phyloP scores from a whole-genome alignment of 30 jellyfish, hydroid and myxozoan species.

The Calvadosia cruxmelitensis region DNA sequence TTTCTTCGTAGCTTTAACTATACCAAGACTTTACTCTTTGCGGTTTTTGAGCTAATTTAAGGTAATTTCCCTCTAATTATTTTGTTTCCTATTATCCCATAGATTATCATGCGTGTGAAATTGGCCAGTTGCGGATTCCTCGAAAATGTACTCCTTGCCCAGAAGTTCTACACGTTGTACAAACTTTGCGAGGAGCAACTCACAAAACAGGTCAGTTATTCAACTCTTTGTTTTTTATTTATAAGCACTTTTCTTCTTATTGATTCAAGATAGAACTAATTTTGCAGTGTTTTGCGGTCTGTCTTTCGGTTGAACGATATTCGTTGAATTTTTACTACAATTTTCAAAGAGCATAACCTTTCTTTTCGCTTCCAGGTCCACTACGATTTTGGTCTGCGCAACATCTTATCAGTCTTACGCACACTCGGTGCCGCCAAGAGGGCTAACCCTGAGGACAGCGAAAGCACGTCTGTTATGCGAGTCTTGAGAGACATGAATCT shows the following conservation, averaged over 20 bases:
- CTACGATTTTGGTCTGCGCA: slow-evolving; percentile 89
- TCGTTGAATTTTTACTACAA: too few species aligned
- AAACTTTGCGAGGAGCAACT: slow-evolving; percentile 93
- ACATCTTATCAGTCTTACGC: slow-evolving; percentile 82
- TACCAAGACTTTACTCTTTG: too few species aligned
- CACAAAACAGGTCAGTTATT: slow-evolving; percentile 72
- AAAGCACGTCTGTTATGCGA: slow-evolving; percentile 95
- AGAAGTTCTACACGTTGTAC: slow-evolving; percentile 78
- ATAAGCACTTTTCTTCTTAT: too few species aligned
- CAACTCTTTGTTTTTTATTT: too few species aligned
- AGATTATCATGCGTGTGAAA: slow-evolving; percentile 91
- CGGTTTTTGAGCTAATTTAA: too few species aligned
- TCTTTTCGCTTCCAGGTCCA: slow-evolving; percentile 59
- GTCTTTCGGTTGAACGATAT: too few species aligned
- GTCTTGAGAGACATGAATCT: slow-evolving; percentile 88
- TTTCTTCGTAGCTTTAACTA: too few species aligned
- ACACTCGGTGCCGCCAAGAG: slow-evolving; percentile 89
- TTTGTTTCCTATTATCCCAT: background rate
- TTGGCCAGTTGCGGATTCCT: slow-evolving; percentile 93
- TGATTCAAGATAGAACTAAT: too few species aligned
- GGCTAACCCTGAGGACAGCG: slow-evolving; percentile 92
- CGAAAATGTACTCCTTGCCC: slow-evolving; percentile 89
- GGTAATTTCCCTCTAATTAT: too few species aligned
- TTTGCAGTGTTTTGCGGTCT: too few species aligned
- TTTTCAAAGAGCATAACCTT: too few species aligned